Percentiles rank a stretch among this genome's conserved stretches.
Evolutionary conservation across 2,797 vertebrate species (phyloP).

Genomic region (Syngnathus rostellatus): DNA sequence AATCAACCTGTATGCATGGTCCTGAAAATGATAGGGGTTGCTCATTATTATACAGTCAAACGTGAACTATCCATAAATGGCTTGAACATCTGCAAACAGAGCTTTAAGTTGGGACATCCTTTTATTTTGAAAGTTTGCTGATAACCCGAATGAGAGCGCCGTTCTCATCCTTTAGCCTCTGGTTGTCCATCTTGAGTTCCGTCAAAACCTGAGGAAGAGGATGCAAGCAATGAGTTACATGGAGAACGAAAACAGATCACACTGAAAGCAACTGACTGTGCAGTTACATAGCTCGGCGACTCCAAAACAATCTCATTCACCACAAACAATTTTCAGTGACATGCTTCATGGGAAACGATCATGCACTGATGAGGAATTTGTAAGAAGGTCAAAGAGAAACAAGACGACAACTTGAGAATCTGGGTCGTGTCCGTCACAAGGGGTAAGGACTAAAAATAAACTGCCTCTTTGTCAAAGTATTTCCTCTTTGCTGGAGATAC

Average conservation of each 20-base stretch:
- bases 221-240: background rate
- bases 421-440: slow-evolving; percentile 52
- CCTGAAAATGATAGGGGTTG: background rate
- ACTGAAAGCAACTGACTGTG: background rate
- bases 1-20: background rate
- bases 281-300: background rate
- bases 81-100: slow-evolving; percentile 17
- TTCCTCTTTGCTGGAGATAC: slow-evolving; percentile 42
- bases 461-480: slow-evolving; percentile 43
- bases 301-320: background rate
- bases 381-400: slow-evolving; percentile 29
- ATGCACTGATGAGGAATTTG: slow-evolving; percentile 45
- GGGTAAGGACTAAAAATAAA: slow-evolving; percentile 55
- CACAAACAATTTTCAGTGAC: slow-evolving; percentile 1
- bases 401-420: slow-evolving; percentile 45
- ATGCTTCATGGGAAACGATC: slow-evolving; percentile 35
- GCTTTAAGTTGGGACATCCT: slow-evolving; percentile 15
- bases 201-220: slow-evolving; percentile 75
- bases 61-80: background rate
- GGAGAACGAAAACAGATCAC: background rate
- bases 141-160: slow-evolving; percentile 96
- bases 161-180: slow-evolving; percentile 95
- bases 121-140: slow-evolving; percentile 96
- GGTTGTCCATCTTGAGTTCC: slow-evolving; percentile 95
- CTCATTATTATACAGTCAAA: background rate